Evolutionary conservation across 2,888 invertebrate genomes (phyloP), one percentile per base, ranked within the genome.

Genomic region (Psococerastis gibbosa): DNA sequence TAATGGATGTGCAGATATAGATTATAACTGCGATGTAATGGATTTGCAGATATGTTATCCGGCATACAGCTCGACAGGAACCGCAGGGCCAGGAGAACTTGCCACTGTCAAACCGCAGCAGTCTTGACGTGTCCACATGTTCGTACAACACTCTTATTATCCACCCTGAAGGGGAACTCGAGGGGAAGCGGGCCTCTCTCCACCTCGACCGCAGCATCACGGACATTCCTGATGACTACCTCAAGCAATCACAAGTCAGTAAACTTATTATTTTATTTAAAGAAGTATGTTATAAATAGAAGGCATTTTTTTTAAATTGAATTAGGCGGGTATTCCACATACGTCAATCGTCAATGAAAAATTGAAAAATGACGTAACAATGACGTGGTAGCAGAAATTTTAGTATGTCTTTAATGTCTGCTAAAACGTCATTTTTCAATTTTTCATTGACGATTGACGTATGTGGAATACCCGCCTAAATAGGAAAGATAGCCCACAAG

Each of bases 21-120:
- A n/a, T n/a, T n/a, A n/a, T n/a, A n/a, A n/a, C n/a, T n/a, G n/a
- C n/a, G n/a, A n/a, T n/a, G n/a, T n/a, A n/a, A n/a, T n/a, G n/a
- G n/a, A n/a, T n/a, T n/a, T n/a, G n/a, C n/a, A n/a, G n/a, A 51
- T 82, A 81, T 65, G 81, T 83, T 35, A 78, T 85, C 48, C 67
- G 78, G 50, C 81, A 81, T 55, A 81, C 79, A 1, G 77, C 81
- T 4, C 68, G 89, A 31, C 88, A 88, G 56, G 89, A 89, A 58
- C 89, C 89, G 1, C 89, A 89, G 60, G 89, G 89, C 1, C 87
- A 89, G 61, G 89, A 89, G 61, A 84, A 80, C 61, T 69, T 70
- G 48, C 32, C 43, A 3, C 22, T 27, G 35, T 48, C 47, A 38
- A 43, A 46, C n/a, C 41, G 46, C 9, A 46, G 47, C 41, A 46